Conservation (phyloP, 2,113 vertebrate species). For the Ornithorhynchus anatinus region DNA sequence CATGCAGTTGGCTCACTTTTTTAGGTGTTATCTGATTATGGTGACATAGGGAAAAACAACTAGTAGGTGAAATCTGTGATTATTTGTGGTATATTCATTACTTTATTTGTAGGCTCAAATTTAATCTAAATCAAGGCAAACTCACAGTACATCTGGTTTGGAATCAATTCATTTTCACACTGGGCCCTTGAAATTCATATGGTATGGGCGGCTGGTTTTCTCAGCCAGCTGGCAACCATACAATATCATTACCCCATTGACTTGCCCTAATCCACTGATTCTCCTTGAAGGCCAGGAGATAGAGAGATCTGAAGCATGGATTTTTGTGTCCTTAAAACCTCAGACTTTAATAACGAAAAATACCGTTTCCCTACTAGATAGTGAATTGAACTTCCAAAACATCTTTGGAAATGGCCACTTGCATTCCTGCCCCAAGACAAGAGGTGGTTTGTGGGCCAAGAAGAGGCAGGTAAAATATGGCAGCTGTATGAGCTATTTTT, state of each 20-base stretch:
- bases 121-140: neutral
- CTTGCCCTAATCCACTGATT: neutral
- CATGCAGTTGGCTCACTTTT: neutral
- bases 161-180: constrained; percentile 25
- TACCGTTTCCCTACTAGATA: neutral
- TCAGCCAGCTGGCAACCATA: neutral
- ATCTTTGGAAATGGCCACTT: too few species aligned
- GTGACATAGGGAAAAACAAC: neutral
- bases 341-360: neutral
- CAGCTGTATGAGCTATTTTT: too few species aligned
- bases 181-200: neutral
- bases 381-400: too few species aligned
- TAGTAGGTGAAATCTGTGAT: neutral
- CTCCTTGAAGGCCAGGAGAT: neutral
- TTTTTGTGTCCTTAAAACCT: neutral
- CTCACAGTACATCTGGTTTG: neutral
- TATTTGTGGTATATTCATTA: neutral
- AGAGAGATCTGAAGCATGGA: neutral
- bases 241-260: too few species aligned
- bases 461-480: too few species aligned
- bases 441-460: too few species aligned
- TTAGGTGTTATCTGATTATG: neutral
- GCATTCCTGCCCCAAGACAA: too few species aligned
- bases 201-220: neutral
- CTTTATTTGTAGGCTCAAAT: neutral